Base-by-base conservation (phyloP, 1,140 invertebrate species). In the Zaprionus vittiger region DNA sequence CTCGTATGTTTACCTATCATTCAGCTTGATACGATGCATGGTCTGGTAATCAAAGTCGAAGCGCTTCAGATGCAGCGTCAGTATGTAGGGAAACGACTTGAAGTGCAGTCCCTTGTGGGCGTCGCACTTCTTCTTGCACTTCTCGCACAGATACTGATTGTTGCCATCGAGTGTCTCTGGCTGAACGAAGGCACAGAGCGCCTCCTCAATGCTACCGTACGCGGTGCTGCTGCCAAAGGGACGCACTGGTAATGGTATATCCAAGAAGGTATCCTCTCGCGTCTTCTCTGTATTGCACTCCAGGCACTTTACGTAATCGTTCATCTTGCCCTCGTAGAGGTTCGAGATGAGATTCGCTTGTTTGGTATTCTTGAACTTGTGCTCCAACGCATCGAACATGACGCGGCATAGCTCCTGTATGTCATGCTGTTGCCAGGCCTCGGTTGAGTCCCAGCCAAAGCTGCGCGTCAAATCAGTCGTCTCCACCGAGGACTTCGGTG, bases 381-480 rank as follows among this genome's bases (percentile, higher is more conserved):
- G 95, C 93, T 98, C 97, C 17, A 99, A 92, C 1, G 97, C 97
- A 93, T 98, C 98, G 91, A 98, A 98, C 97, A 99, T 98, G 5
- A 98, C 96, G 64, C 97, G 94, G 93, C 97, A 98, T 34, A 98
- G 92, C 91, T 98, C 98, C 93, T 98, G 97, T 52, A 98, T 97
- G 92, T 98, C 98, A 85, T 98, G 98, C 89, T 98, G 98, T 77
- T 98, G 97, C 97, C 97, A 98, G 0, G 97, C 97, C 93, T 98
- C 97, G 72, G 96, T 96, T 9, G 96, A 96, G 91, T 97, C 96
- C 98, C 98, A 99, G 20, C 97, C 97, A 93, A 99, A 99, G 92
- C 97, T 98, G 72, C 94, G 95, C 1, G 98, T 99, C 49, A 99
- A 93, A 77, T 98, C 96, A 9, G 97, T 98, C 5, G 98, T 98